phyloP scores from a whole-genome alignment of 1,140 invertebrate genomes.

The Acyrthosiphon pisum region DNA sequence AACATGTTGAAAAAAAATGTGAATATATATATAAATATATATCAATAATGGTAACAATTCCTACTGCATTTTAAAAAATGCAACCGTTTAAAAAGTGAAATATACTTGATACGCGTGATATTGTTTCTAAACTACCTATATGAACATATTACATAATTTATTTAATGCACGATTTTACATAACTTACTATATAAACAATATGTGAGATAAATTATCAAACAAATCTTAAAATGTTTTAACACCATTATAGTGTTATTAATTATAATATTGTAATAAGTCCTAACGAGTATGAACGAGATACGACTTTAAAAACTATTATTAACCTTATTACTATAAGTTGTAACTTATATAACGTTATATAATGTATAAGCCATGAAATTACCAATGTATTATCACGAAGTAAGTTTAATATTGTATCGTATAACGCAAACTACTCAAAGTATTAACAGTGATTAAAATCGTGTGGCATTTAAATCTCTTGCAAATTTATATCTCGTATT shows the following conservation, averaged over 20 bases:
- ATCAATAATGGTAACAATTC: neutral
- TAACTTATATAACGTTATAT: neutral
- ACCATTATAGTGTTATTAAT: neutral
- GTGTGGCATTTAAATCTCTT: neutral
- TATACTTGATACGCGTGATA: neutral
- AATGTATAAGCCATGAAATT: neutral
- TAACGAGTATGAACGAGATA: neutral
- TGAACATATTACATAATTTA: neutral
- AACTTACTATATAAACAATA: neutral
- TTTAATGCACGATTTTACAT: neutral
- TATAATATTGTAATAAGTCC: neutral
- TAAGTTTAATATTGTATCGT: neutral
- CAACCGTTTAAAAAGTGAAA: neutral
- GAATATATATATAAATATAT: neutral
- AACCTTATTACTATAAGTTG: neutral
- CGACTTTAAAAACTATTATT: neutral
- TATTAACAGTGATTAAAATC: neutral
- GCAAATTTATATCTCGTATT: neutral
- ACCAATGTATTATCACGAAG: neutral
- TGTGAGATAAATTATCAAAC: neutral
- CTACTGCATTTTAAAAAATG: too few species aligned
- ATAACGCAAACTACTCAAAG: neutral
- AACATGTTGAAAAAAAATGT: neutral
- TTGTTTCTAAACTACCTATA: neutral
- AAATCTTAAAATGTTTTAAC: neutral